A percentile compares a stretch with the other conserved stretches of the same genome.
phyloP scores from a whole-genome alignment of 2,888 invertebrate species.

The Volucella inanis region DNA sequence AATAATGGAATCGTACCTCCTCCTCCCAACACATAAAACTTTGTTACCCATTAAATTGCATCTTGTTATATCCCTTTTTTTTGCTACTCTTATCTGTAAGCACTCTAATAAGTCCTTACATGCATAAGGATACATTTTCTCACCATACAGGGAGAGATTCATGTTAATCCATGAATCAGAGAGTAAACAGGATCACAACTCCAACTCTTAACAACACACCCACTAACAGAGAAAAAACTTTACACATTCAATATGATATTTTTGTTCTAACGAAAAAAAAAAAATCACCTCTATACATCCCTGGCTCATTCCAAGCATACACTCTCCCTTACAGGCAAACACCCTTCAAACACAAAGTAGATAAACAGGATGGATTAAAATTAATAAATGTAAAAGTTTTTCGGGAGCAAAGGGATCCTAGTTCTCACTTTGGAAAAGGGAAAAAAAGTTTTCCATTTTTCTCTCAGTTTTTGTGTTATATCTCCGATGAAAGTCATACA shows the following conservation, averaged over 20 bases:
- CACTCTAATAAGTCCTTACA: neutral
- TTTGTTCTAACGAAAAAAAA: neutral
- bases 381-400: slow-evolving; percentile 47
- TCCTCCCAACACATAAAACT: neutral
- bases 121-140: slow-evolving; percentile 14
- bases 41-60: slow-evolving; percentile 24
- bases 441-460: slow-evolving; percentile 14
- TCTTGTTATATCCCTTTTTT: neutral
- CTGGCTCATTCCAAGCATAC: neutral
- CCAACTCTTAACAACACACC: slow-evolving; percentile 19
- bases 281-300: neutral
- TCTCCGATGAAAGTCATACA: too few species aligned
- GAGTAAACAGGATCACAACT: slow-evolving; percentile 43
- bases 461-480: neutral
- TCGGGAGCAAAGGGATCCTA: slow-evolving; percentile 4
- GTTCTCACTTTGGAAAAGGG: neutral
- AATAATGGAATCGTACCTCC: too few species aligned
- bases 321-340: neutral
- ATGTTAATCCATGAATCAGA: slow-evolving; percentile 53
- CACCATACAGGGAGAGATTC: slow-evolving; percentile 24
- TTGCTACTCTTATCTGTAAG: too few species aligned
- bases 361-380: slow-evolving; percentile 47
- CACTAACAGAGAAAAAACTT: slow-evolving; percentile 33
- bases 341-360: neutral
- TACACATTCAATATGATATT: slow-evolving; percentile 39